These are phyloP conservation scores for Mormyrus iriodes DNA, from an alignment of 2,113 vertebrate species.

Conservation along the genomic window DNA sequence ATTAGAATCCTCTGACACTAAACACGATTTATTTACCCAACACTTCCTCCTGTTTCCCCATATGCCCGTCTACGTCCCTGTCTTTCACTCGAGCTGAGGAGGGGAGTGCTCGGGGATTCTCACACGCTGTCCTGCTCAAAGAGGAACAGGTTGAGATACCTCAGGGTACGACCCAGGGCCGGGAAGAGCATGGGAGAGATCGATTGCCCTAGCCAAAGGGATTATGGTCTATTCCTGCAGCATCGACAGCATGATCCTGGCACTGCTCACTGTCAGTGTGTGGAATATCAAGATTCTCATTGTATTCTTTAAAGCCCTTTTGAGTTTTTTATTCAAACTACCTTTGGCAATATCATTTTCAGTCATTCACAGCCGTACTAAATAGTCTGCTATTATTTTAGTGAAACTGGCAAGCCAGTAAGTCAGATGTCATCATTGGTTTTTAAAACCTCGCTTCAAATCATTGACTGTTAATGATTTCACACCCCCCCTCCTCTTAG, in stretches of 20 bases:
- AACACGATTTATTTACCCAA: slow-evolving; percentile 4
- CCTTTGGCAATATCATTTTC: background rate
- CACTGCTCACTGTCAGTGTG: background rate
- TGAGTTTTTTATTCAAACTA: background rate
- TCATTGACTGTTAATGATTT: background rate
- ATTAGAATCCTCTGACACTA: slow-evolving; percentile 2
- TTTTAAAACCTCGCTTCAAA: background rate
- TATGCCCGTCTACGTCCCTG: background rate
- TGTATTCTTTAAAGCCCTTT: background rate
- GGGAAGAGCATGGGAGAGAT: slow-evolving; percentile 13
- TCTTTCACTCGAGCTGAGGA: background rate
- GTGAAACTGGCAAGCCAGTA: background rate
- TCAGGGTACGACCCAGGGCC: slow-evolving; percentile 1
- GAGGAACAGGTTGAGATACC: slow-evolving; percentile 14
- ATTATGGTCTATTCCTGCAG: background rate
- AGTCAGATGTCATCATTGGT: background rate
- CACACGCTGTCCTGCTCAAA: background rate
- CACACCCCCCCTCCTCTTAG: background rate
- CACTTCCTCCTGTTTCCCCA: background rate
- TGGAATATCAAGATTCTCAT: background rate
- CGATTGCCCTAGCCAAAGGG: slow-evolving; percentile 14
- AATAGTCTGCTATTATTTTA: background rate
- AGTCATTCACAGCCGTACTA: background rate
- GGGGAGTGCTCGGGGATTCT: background rate
- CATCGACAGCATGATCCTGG: slow-evolving; percentile 13